phyloP scores from a whole-genome alignment of 2,113 vertebrate genomes.

The Blennius ocellaris region DNA sequence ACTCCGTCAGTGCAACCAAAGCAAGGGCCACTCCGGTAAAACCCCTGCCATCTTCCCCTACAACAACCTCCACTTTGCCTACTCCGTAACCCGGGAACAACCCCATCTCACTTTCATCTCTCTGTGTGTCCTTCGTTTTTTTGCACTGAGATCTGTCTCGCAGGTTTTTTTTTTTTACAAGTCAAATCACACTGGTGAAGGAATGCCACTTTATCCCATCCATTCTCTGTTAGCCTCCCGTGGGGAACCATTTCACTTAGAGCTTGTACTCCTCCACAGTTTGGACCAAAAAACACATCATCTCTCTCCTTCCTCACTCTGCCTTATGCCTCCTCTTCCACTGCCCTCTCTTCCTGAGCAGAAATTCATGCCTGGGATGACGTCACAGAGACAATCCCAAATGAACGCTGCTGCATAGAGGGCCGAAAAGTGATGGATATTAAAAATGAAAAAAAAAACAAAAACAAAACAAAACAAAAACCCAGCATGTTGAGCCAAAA shows the following conservation, averaged over 20 bases:
- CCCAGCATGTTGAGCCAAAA: neutral
- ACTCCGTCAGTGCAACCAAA: constrained; percentile 58
- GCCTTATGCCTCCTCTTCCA: neutral
- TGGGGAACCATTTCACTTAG: constrained; percentile 52
- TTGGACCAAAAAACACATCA: constrained; percentile 17
- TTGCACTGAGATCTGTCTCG: neutral
- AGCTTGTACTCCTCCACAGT: constrained; percentile 34
- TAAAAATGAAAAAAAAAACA: too few species aligned
- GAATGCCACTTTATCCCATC: constrained; percentile 28
- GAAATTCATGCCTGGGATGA: constrained; percentile 40
- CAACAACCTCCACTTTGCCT: constrained; percentile 15
- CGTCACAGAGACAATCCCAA: constrained; percentile 27
- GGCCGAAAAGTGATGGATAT: constrained; percentile 13
- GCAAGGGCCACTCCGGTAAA: constrained; percentile 41
- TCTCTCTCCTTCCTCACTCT: constrained; percentile 18
- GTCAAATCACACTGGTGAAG: constrained; percentile 22
- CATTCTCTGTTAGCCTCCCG: constrained; percentile 40
- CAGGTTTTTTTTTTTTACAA: neutral
- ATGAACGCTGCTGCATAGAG: constrained; percentile 17
- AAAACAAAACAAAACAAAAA: constrained; percentile 3
- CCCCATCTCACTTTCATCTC: constrained; percentile 16
- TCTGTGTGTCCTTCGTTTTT: constrained; percentile 14
- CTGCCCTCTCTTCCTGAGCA: constrained; percentile 1
- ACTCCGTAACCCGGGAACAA: constrained; percentile 4
- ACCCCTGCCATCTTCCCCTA: constrained; percentile 26